These are phyloP conservation scores for Python bivittatus DNA, from an alignment of 2,113 vertebrate species.

Conservation along the genomic window DNA sequence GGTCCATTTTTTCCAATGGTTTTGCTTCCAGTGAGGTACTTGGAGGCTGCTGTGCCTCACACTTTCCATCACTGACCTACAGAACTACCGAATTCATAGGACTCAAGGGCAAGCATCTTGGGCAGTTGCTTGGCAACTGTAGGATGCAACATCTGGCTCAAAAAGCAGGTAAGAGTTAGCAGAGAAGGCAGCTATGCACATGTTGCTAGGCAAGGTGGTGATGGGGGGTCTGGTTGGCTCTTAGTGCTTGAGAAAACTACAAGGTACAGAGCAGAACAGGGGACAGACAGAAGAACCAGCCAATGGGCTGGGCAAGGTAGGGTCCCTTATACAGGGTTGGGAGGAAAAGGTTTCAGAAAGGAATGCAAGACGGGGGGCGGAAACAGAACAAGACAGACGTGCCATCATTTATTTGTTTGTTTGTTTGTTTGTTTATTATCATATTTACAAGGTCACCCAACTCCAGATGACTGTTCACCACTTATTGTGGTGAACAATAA, in stretches of 20 bases:
- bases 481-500: too few species aligned
- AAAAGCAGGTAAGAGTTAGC: neutral
- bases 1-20: neutral
- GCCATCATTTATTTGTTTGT: too few species aligned
- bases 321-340: neutral
- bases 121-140: neutral
- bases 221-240: neutral
- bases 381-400: too few species aligned
- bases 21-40: neutral
- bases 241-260: neutral
- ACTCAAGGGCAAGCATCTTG: neutral
- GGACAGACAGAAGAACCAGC: neutral
- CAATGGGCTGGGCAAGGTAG: neutral
- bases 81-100: neutral
- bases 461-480: too few species aligned
- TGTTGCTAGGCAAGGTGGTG: neutral
- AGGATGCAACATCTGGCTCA: neutral
- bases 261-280: too few species aligned
- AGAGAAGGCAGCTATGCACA: neutral
- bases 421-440: too few species aligned
- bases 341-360: neutral
- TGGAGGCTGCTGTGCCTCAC: neutral
- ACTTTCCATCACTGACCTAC: neutral
- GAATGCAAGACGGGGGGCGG: neutral
- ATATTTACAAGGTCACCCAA: too few species aligned